Evolutionary conservation across 2,113 vertebrate genomes (phyloP), one percentile per base, ranked within the genome.

Genomic region (Perca fluviatilis): DNA sequence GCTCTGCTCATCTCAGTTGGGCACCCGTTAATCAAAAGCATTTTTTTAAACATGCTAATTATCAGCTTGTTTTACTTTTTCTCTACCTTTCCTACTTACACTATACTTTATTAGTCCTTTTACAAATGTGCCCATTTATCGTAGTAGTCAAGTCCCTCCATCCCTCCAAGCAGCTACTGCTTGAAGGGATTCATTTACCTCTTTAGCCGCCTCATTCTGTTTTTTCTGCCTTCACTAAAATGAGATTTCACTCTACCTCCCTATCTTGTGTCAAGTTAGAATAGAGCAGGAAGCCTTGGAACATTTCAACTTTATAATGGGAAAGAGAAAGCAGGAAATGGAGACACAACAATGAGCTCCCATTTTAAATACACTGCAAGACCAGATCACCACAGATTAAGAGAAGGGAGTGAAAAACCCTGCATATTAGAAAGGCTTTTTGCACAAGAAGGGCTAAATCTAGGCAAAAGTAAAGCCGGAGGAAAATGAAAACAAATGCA

Each of bases 401-500:
- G 73, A 79, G 36, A 74, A 25, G 43, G 36, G 65, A 70, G 79
- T 61, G 47, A 61, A 60, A 82, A 83, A 88, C 69, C 46, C 74
- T 69, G 70, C 54, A 74, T 80, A 84, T 86, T 87, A 89, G 86
- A 85, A 85, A 78, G 40, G 68, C 21, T 78, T 88, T 91, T 88
- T 81, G 73, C 62, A 80, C 73, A 85, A 79, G 68, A 81, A 82
- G 49, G 67, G 77, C 62, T 89, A 88, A 89, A 92, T 91, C 88
- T 83, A 77, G 80, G 87, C 80, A 91, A 84, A 80, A 82, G 79
- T 83, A 89, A 92, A 89, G 79, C 84, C 54, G 33, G 64, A 89
- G 86, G 66, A 88, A 93, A 88, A 92, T 90, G 69, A 93, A 94
- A 92, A 94, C 87, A 95, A 94, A 94, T 89, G 74, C 82, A 91